A percentile compares a stretch with the other conserved stretches of the same genome.
Conservation (phyloP, 2,113 vertebrate genomes). For the Oceanodroma tethys region DNA sequence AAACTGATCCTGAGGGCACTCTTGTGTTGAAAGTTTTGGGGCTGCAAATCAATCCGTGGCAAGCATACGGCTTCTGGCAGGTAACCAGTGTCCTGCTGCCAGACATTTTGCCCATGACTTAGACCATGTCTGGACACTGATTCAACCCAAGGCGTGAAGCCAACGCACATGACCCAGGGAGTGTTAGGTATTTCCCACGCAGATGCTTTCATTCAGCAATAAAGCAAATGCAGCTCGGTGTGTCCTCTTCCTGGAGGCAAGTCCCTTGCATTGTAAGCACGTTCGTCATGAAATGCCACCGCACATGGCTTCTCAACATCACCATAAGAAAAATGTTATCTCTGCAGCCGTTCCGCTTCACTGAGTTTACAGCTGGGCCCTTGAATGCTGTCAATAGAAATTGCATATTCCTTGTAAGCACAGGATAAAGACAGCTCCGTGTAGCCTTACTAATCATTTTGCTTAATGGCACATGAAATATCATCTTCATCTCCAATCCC, state of each 20-base stretch:
- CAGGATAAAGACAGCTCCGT: neutral
- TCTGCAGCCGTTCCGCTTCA: neutral
- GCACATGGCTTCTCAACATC: neutral
- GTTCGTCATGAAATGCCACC: neutral
- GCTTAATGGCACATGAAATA: neutral
- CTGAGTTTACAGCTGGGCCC: neutral
- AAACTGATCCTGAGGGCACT: neutral
- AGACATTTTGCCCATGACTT: neutral
- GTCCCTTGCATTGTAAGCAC: neutral
- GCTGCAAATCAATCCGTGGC: neutral
- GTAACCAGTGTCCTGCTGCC: neutral
- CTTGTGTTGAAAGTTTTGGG: neutral
- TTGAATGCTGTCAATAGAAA: neutral
- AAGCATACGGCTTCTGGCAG: neutral
- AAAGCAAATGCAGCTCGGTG: neutral
- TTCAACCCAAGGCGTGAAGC: neutral
- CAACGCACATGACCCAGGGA: neutral
- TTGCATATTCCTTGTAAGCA: neutral
- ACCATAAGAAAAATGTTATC: neutral
- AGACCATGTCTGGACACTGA: neutral
- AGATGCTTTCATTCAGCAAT: neutral
- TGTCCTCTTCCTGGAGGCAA: conserved; percentile 19
- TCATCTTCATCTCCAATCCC: neutral
- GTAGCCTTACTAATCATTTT: neutral
- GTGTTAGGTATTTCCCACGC: neutral